Base-by-base conservation (phyloP, 2,888 invertebrate genomes). In the Allophyes oxyacanthae region DNA sequence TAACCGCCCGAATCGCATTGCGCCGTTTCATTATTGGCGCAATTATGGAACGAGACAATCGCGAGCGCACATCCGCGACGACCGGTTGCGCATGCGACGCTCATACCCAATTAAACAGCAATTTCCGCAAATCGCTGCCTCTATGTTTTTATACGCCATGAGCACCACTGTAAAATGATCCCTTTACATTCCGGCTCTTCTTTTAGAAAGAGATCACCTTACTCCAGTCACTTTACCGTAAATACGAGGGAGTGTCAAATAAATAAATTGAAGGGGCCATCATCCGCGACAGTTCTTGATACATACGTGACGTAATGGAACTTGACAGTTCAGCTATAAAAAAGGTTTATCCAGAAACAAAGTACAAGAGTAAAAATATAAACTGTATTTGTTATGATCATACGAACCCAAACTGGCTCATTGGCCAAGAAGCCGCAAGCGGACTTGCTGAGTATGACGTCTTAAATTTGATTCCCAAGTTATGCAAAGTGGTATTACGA, bases 71-170 rank as follows among this genome's bases (percentile, higher is more conserved):
- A 65, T 69, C 62, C 72, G 53, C 43, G 49, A 38, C 9, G 5
- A 72, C 71, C 61, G 64, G 71, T 72, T 69, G 57, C 51, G 63
- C 52, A 28, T 44, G 60, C 60, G 69, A 70, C 71, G 71, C 72
- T 66, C 72, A 71, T 75, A 68, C 59, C 76, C 80, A 84, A 85
- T 83, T 82, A 84, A 72, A 78, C 56, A 70, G 67, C 74, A 79
- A 84, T 85, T 79, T 83, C 82, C 79, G 80, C 81, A 82, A 82
- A 78, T 72, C 72, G 55, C 64, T 60, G 50, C 50, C 64, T 54
- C 43, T 62, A 61, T 63, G 65, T 73, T 79, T 79, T 74, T 72
- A 65, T 57, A 40, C 38, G 26, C 13, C n/a, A 3, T 26, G 0
- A n/a, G 0, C 8, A 20, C 64, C 58, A 61, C 0, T 49, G 3